These are phyloP conservation scores for Coranthus polyacanthus DNA, from an alignment of 2,797 vertebrate species.

Conservation along the genomic window DNA sequence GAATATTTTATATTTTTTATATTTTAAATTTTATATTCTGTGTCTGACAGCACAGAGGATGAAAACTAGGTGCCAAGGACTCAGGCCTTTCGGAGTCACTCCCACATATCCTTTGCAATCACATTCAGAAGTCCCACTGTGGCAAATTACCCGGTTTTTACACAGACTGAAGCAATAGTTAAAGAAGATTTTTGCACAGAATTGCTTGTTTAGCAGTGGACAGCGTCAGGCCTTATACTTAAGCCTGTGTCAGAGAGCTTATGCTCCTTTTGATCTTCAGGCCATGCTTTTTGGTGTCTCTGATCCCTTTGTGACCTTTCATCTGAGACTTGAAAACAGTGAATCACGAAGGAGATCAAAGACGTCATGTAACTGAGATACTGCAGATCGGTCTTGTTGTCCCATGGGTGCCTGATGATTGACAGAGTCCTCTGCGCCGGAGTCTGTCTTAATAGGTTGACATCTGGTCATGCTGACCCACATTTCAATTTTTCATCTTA, in stretches of 20 bases:
- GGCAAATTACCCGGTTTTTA: constrained; percentile 3
- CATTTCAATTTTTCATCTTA: constrained; percentile 54
- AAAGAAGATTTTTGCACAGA: constrained; percentile 8
- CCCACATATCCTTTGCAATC: constrained; percentile 36
- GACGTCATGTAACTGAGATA: constrained; percentile 62
- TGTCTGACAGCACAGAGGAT: constrained; percentile 51
- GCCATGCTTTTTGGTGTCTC: constrained; percentile 32
- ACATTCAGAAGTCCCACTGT: constrained; percentile 9
- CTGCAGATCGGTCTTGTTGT: constrained; percentile 49
- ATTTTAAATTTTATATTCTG: neutral
- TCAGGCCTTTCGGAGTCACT: constrained; percentile 44
- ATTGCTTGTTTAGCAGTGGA: constrained; percentile 15
- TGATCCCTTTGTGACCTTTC: constrained; percentile 55
- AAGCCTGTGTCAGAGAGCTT: constrained; percentile 28
- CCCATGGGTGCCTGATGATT: constrained; percentile 61
- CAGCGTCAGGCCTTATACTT: constrained; percentile 13
- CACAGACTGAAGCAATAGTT: constrained; percentile 7
- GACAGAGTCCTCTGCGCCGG: constrained; percentile 61
- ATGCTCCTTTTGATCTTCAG: constrained; percentile 44
- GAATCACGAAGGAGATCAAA: constrained; percentile 49
- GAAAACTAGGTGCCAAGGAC: constrained; percentile 36
- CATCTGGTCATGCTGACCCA: constrained; percentile 68
- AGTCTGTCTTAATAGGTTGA: constrained; percentile 49
- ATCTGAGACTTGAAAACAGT: constrained; percentile 48
- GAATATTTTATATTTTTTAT: constrained; percentile 1